Base-by-base conservation (phyloP, 1,140 invertebrate genomes). In the Danaus melanippus region DNA sequence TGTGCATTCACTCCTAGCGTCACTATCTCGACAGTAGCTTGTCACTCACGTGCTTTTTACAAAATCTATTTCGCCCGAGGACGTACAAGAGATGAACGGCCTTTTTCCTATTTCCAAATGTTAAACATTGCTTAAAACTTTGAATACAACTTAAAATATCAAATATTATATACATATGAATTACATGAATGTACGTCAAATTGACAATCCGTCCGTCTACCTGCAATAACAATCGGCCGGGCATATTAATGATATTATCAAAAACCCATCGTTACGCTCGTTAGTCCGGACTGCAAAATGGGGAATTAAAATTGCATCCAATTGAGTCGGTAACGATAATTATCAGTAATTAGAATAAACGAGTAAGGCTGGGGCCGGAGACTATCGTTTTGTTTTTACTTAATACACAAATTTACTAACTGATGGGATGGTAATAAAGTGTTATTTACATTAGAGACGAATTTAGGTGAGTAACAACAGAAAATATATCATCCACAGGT, bases 231-330 rank as follows among this genome's bases (percentile, higher is more conserved):
- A 67, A 59, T 54, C 44, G 56, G 54, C 46, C 46, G 46, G 44
- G 52, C 47, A 60, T 60, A 62, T 62, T 64, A 66, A 65, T 65
- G 58, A 59, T 63, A 67, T 70, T 65, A 70, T 70, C 65, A 70
- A 70, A 70, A 70, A 67, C 53, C 68, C 50, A 67, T 70, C 60
- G 62, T 63, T 58, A 56, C 65, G 62, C 56, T 63, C 68, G 66
- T 70, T 70, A 65, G 66, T 52, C 53, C 46, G 61, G 58, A 53
- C 56, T 45, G 59, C 65, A 52, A 54, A 62, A 69, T 62, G 65
- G 65, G 58, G 68, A 71, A 71, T 71, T 71, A 71, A 71, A 71
- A 71, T 57, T 71, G 68, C 68, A 65, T 68, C 54, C 60, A 58
- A 64, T 60, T 56, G 58, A 56, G 43, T 47, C 58, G 47, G 66